Evolutionary conservation across 2,113 vertebrate species (phyloP).

Genomic region (Mesoclemmys tuberculata): DNA sequence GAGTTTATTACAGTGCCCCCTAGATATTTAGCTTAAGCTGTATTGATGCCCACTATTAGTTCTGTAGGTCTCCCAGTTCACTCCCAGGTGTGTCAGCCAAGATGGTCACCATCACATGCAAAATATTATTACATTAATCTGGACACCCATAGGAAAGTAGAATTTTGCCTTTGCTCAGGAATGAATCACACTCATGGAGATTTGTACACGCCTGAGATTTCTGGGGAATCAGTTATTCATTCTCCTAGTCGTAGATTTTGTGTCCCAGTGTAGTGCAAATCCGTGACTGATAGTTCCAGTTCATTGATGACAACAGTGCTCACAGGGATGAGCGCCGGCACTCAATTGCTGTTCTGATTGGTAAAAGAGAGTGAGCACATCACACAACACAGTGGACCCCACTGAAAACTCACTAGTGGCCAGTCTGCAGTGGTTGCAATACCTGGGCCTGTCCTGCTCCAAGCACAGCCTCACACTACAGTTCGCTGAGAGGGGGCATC

Average conservation of each 20-base stretch:
- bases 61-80: not conserved
- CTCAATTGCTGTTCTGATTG: not conserved
- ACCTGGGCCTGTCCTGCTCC: not conserved
- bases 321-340: not conserved
- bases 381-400: accelerated
- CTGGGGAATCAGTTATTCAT: constrained; percentile 10
- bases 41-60: not conserved
- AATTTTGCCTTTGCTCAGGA: constrained; percentile 12
- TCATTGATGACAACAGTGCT: not conserved
- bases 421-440: not conserved
- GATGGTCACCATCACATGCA: not conserved
- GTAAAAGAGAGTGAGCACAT: not conserved
- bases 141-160: not conserved
- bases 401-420: not conserved
- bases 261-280: not conserved
- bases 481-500: not conserved
- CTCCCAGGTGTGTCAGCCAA: constrained; percentile 36
- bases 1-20: not conserved
- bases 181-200: constrained; percentile 37
- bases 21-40: not conserved
- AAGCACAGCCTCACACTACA: not conserved
- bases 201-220: not conserved
- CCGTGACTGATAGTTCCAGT: not conserved
- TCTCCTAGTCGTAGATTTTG: constrained; percentile 40
- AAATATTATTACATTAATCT: constrained; percentile 11